Percentiles rank a stretch among this genome's conserved stretches.
phyloP scores from a whole-genome alignment of 1,140 invertebrate genomes.

The Drosophila gunungcola region DNA sequence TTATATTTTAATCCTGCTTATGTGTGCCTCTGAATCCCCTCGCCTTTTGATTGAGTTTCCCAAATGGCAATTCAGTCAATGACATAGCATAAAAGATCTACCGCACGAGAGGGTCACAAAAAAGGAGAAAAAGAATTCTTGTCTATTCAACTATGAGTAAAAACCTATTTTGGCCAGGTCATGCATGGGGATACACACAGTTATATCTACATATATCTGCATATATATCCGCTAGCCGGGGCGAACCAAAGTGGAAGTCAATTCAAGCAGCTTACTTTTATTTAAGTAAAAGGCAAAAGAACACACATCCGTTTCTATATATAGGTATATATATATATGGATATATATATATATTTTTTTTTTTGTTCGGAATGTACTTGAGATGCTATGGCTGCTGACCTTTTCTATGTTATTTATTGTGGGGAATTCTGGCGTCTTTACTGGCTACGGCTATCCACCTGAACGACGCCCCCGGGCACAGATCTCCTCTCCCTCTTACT shows the following conservation, averaged over 20 bases:
- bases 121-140: conserved; percentile 39
- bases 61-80: conserved; percentile 72
- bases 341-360: background rate
- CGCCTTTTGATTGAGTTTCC: conserved; percentile 24
- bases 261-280: conserved; percentile 76
- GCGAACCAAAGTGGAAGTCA: conserved; percentile 63
- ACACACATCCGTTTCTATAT: conserved; percentile 7
- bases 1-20: conserved; percentile 57
- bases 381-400: conserved; percentile 35
- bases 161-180: conserved; percentile 64
- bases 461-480: conserved; percentile 19
- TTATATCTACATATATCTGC: conserved; percentile 12
- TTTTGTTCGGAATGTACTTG: conserved; percentile 16
- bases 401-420: conserved; percentile 44
- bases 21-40: background rate
- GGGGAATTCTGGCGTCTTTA: conserved; percentile 9
- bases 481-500: background rate
- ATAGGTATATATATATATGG: background rate
- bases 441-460: conserved; percentile 10
- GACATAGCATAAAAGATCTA: conserved; percentile 63
- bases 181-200: conserved; percentile 43
- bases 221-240: conserved; percentile 6
- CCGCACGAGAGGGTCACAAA: conserved; percentile 2
- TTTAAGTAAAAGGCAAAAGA: conserved; percentile 50
- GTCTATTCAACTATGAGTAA: conserved; percentile 73